phyloP scores from a whole-genome alignment of 2,888 invertebrate species.

The Therioaphis trifolii region DNA sequence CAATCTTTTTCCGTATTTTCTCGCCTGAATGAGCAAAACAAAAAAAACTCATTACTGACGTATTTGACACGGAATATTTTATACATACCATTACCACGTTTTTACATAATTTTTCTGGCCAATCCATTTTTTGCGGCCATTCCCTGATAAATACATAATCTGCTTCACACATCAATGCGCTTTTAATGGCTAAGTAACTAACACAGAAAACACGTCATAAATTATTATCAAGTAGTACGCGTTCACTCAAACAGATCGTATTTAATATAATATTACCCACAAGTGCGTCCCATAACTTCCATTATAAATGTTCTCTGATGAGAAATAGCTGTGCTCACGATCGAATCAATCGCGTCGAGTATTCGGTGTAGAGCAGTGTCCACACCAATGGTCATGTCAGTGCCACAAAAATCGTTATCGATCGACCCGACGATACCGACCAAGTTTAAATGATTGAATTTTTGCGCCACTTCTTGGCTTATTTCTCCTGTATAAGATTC shows the following conservation, averaged over 20 bases:
- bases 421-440: slow-evolving; percentile 99
- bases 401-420: slow-evolving; percentile 99
- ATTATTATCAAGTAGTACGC: no score
- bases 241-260: no score
- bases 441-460: slow-evolving; percentile 84
- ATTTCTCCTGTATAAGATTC: slow-evolving; percentile 72
- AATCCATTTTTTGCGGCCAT: slow-evolving; percentile 91
- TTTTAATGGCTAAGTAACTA: slow-evolving; percentile 97
- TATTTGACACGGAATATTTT: neutral
- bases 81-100: slow-evolving; percentile 75
- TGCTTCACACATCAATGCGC: slow-evolving; percentile 95
- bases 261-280: no score
- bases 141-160: slow-evolving; percentile 99
- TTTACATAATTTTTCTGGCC: slow-evolving; percentile 92
- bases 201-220: no score
- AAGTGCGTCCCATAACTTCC: slow-evolving; percentile 99
- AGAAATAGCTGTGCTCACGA: slow-evolving; percentile 96
- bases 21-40: no score
- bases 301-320: slow-evolving; percentile 99
- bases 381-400: slow-evolving; percentile 99
- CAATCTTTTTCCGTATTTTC: slow-evolving; percentile 90
- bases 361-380: slow-evolving; percentile 97
- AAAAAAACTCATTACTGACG: no score
- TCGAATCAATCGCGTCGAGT: slow-evolving; percentile 98
- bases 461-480: slow-evolving; percentile 79